Percentiles rank a stretch among this genome's conserved stretches.
phyloP scores from a whole-genome alignment of 1,140 invertebrate genomes.

The Drosophila lacteicornis region DNA sequence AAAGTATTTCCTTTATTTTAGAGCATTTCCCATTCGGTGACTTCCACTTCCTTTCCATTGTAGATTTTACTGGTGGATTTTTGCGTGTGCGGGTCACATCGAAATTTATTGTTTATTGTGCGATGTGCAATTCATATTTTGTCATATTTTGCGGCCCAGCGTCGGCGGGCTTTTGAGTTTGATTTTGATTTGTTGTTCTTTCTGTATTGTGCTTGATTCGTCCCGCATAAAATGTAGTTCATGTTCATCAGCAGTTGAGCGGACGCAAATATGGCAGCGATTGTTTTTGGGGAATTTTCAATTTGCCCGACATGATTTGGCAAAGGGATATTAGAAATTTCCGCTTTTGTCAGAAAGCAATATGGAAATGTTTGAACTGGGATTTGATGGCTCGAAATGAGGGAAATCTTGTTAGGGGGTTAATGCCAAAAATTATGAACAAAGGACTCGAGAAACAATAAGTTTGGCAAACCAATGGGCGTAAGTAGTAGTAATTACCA shows the following conservation, averaged over 20 bases:
- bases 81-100: conserved; percentile 50
- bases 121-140: conserved; percentile 72
- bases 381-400: conserved; percentile 13
- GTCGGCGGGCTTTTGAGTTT: conserved; percentile 47
- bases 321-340: conserved; percentile 40
- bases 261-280: conserved; percentile 36
- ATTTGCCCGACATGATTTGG: conserved; percentile 38
- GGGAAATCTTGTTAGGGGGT: neutral
- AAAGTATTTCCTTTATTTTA: conserved; percentile 6
- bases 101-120: conserved; percentile 79
- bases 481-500: neutral
- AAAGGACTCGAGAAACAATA: neutral
- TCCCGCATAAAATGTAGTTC: conserved; percentile 72
- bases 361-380: conserved; percentile 33
- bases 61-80: conserved; percentile 35
- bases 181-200: conserved; percentile 68
- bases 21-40: conserved; percentile 37
- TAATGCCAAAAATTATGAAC: neutral
- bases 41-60: neutral
- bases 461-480: neutral
- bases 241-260: conserved; percentile 49
- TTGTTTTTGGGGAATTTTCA: conserved; percentile 60
- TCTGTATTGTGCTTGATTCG: conserved; percentile 27
- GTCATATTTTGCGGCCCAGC: conserved; percentile 58
- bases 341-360: conserved; percentile 36